Conservation (phyloP, 2,797 vertebrate species). For the Odontamblyopus rebecca region DNA sequence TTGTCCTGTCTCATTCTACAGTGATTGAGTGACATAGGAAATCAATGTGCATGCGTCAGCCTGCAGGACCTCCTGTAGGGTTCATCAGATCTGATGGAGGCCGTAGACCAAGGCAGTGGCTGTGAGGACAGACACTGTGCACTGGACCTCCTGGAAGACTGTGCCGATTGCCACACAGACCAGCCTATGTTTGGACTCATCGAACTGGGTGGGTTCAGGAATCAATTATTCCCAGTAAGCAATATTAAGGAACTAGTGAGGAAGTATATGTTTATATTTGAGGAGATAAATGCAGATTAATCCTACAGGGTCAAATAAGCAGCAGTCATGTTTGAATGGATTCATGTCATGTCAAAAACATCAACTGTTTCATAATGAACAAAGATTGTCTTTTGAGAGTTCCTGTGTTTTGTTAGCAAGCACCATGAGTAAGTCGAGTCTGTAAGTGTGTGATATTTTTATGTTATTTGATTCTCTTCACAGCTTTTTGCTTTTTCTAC, state of each 20-base stretch:
- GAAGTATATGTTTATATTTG: background rate
- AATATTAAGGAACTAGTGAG: background rate
- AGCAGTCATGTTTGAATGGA: background rate
- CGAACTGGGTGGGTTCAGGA: constrained; percentile 58
- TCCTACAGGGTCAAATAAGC: background rate
- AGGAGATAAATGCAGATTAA: background rate
- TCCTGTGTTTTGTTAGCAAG: too few relatives aligned
- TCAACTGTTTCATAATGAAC: too few relatives aligned
- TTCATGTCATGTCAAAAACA: too few relatives aligned
- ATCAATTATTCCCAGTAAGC: constrained; percentile 1
- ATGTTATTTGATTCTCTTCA: too few relatives aligned
- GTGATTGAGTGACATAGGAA: constrained; percentile 43
- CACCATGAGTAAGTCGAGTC: too few relatives aligned
- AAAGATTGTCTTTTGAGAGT: too few relatives aligned
- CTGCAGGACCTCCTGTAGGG: constrained; percentile 7
- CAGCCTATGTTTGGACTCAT: constrained; percentile 58
- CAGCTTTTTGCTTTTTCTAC: too few relatives aligned
- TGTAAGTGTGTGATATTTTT: too few relatives aligned
- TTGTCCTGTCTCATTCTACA: background rate
- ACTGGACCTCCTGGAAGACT: constrained; percentile 43
- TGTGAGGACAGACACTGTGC: constrained; percentile 57
- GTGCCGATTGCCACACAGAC: constrained; percentile 49
- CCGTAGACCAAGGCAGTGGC: constrained; percentile 30
- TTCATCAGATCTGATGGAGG: constrained; percentile 27
- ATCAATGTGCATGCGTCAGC: constrained; percentile 65